Base-by-base conservation (phyloP, 2,888 invertebrate genomes). In the Petrophora chlorosata region DNA sequence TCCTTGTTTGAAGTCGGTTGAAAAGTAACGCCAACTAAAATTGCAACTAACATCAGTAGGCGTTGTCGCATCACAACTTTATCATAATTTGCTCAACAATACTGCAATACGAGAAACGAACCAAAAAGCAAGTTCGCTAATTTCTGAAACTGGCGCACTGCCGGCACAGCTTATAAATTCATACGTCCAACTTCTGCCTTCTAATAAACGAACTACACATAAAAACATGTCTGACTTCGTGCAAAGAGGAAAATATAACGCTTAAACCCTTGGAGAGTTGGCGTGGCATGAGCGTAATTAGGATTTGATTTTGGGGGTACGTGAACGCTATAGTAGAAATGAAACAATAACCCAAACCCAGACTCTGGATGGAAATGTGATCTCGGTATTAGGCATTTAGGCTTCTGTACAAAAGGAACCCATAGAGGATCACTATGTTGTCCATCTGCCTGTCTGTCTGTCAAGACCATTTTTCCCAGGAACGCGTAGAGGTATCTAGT, bases 191-290 rank as follows among this genome's bases (percentile, higher is more conserved):
- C 57, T 57, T 55, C 41, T 35, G 34, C 33, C 25, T 56, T 32
- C 38, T 56, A 63, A 71, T 65, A 71, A 65, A 70, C 55, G 64
- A 66, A 57, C 52, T 59, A 54, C 49, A 60, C 48, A 64, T 67
- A 70, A 68, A 73, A 68, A 61, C 59, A 63, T 52, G 52, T 46
- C 53, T 38, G 61, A 66, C 67, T 73, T 72, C 54, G 32, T 28
- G 45, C 45, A 56, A 66, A 73, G 65, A 65, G 62, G 60, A 60
- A 71, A 76, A 77, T 65, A 67, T 70, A 71, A 66, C 68, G 72
- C 53, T 75, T 67, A 70, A 70, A 55, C 68, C 75, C 75, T 73
- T 60, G 43, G 74, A 72, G 76, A 77, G 70, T 64, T 63, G 61
- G 60, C 64, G 57, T 57, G 65, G 67, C 68, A 65, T 73, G 32